A percentile compares a stretch with the other conserved stretches of the same genome.
Evolutionary conservation across 2,113 vertebrate genomes (phyloP).

Genomic region (human (Homo sapiens)): GRCh38 chr17:9534001-9534500

Average conservation of each 20-base stretch:
- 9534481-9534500: neutral
- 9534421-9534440: neutral
- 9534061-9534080: neutral
- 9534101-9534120: neutral
- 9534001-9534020: neutral
- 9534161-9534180: neutral
- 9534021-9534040: neutral
- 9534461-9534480: neutral
- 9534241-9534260: neutral
- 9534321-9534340: neutral
- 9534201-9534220: neutral
- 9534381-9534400: neutral
- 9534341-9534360: neutral
- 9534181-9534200: neutral
- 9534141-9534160: neutral
- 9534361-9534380: neutral
- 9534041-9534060: neutral
- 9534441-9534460: neutral
- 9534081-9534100: neutral
- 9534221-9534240: neutral
- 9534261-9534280: neutral
- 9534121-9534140: neutral
- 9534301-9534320: neutral
- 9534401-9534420: neutral
- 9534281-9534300: neutral